Conservation (phyloP, 2,113 vertebrate genomes). For the Origma solitaria region DNA sequence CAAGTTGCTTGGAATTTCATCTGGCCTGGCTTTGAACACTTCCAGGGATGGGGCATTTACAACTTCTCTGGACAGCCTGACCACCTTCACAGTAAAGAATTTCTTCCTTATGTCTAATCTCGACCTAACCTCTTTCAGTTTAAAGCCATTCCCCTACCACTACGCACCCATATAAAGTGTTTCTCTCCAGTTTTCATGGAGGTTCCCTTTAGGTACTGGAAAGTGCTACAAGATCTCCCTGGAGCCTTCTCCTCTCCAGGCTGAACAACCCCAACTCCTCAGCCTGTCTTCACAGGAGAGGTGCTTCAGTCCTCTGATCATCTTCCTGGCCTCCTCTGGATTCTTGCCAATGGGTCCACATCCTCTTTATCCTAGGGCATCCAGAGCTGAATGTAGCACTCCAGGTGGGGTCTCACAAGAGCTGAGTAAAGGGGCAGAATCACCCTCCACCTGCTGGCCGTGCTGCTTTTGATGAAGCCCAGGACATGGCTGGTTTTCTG, state of each 20-base stretch:
- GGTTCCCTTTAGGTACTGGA: not conserved
- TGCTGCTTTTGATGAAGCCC: accelerated
- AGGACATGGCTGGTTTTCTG: not conserved
- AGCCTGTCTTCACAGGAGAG: not conserved
- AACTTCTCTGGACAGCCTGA: not conserved
- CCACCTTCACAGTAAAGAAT: not conserved
- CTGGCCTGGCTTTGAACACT: not conserved
- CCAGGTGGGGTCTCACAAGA: not conserved
- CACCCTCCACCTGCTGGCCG: not conserved
- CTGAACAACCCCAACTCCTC: not conserved
- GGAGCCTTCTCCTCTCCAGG: not conserved
- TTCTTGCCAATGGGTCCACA: no score
- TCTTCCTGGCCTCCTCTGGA: not conserved
- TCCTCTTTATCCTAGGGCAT: not conserved
- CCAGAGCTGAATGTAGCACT: not conserved
- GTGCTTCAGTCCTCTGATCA: not conserved
- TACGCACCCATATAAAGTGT: not conserved
- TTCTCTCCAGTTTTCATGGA: not conserved
- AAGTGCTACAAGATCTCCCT: not conserved
- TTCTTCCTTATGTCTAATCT: not conserved
- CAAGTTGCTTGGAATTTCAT: not conserved
- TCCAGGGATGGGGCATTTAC: not conserved
- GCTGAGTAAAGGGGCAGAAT: not conserved
- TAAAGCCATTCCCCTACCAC: not conserved
- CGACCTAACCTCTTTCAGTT: not conserved